A percentile compares a stretch with the other conserved stretches of the same genome.
Evolutionary conservation across 2,797 vertebrate species (phyloP).

Genomic region (Microtus californicus): DNA sequence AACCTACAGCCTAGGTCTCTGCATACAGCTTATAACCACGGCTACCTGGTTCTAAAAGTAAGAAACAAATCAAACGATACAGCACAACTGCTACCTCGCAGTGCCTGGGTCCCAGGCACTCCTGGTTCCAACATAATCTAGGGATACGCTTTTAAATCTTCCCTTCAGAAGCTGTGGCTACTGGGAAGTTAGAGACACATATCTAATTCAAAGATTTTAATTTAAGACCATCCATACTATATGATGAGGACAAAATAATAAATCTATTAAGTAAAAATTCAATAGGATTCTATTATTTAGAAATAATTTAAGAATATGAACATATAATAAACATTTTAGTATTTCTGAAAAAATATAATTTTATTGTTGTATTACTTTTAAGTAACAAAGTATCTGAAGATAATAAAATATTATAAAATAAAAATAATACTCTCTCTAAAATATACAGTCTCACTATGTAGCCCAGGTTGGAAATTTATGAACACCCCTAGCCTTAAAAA

Average conservation of each 20-base stretch:
- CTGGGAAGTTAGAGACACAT: neutral
- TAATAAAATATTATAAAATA: neutral
- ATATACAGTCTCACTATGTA: neutral
- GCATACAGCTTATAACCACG: too few relatives aligned
- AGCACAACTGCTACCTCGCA: too few relatives aligned
- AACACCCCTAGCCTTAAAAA: neutral
- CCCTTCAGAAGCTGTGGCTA: neutral
- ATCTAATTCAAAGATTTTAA: neutral
- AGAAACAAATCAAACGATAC: too few relatives aligned
- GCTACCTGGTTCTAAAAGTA: too few relatives aligned
- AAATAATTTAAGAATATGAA: constrained; percentile 49
- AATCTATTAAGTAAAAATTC: constrained; percentile 19
- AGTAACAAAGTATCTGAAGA: constrained; percentile 14
- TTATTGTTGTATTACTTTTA: constrained; percentile 33
- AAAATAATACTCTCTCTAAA: neutral
- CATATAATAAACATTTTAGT: neutral
- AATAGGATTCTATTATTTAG: constrained; percentile 36
- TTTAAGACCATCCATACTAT: neutral
- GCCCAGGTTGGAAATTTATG: neutral
- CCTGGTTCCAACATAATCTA: neutral
- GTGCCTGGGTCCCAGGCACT: neutral
- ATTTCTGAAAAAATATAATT: neutral
- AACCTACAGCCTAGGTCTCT: neutral
- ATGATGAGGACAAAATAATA: neutral
- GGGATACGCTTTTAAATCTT: neutral